Evolutionary conservation across 2,113 vertebrate genomes (phyloP).

Genomic region (Alethe diademata): DNA sequence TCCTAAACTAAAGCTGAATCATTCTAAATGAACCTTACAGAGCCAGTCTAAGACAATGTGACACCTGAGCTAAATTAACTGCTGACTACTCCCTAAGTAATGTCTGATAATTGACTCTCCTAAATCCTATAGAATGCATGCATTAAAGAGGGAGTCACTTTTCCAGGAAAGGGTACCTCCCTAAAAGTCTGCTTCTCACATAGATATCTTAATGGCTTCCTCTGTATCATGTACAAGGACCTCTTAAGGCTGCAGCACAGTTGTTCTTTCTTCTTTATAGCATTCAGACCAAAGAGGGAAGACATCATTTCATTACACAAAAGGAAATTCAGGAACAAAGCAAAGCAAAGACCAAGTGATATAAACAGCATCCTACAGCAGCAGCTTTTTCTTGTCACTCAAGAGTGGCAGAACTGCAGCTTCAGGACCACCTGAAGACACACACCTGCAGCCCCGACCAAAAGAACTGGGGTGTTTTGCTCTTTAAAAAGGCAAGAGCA

Average conservation of each 20-base stretch:
- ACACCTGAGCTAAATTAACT: not conserved
- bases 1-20: not conserved
- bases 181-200: not conserved
- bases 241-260: not conserved
- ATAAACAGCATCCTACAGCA: not conserved
- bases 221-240: not conserved
- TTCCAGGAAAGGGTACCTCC: not conserved
- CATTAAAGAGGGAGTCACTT: not conserved
- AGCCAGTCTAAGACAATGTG: not conserved
- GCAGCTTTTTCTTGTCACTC: not conserved
- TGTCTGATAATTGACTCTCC: not conserved
- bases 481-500: not conserved
- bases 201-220: not conserved
- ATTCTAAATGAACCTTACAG: not conserved
- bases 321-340: not conserved
- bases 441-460: not conserved
- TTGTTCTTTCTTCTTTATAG: not conserved
- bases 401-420: not conserved
- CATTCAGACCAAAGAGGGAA: not conserved
- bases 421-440: not conserved
- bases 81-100: not conserved
- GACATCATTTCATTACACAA: not conserved
- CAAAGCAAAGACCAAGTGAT: not conserved
- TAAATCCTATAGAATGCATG: not conserved
- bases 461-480: not conserved